Evolutionary conservation across 2,113 vertebrate species (phyloP).

Genomic region (Peromyscus maniculatus): DNA sequence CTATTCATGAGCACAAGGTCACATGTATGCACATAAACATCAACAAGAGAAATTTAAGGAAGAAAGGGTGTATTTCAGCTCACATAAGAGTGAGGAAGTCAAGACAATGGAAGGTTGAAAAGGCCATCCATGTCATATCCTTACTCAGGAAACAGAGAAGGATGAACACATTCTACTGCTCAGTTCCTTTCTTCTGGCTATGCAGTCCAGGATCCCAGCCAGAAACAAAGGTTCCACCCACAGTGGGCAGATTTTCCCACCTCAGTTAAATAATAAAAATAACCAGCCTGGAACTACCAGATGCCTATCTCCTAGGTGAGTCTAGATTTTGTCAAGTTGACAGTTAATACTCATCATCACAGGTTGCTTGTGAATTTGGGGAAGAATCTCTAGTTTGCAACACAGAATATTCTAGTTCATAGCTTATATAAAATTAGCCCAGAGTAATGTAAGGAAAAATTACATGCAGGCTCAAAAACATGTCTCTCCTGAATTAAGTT

Average conservation of each 20-base stretch:
- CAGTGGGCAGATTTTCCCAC: neutral
- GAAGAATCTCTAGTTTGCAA: slow-evolving; percentile 74
- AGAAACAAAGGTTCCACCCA: neutral
- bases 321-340: neutral
- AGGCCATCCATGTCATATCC: neutral
- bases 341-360: neutral
- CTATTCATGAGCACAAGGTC: neutral
- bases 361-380: slow-evolving; percentile 78
- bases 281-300: neutral
- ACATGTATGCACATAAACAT: neutral
- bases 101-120: neutral
- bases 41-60: neutral
- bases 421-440: slow-evolving; percentile 52
- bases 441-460: slow-evolving; percentile 62
- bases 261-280: neutral
- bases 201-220: neutral
- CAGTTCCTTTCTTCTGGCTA: neutral
- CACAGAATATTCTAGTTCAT: slow-evolving; percentile 77
- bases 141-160: neutral
- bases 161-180: neutral
- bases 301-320: neutral
- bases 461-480: slow-evolving; percentile 42
- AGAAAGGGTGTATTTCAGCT: neutral
- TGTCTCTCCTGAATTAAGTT: slow-evolving; percentile 56
- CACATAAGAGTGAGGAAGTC: neutral